Evolutionary conservation across 1,140 invertebrate genomes (phyloP).

Genomic region (Panulirus ornatus): DNA sequence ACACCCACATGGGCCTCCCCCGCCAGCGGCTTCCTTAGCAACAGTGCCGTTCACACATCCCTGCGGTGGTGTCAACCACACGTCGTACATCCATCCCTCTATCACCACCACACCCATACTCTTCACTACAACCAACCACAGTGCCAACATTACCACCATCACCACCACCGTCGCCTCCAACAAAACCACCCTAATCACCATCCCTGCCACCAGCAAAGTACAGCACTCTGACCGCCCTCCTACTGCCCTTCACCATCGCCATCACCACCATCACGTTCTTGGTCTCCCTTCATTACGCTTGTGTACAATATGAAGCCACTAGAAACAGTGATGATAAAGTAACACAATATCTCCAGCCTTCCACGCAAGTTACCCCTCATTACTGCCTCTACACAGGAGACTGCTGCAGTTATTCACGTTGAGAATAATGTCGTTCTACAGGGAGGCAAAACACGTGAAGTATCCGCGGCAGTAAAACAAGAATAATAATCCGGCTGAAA

Average conservation of each 20-base stretch:
- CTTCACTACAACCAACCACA: background rate
- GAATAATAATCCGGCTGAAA: background rate
- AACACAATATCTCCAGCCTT: too few relatives aligned
- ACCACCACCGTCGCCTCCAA: background rate
- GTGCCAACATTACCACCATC: background rate
- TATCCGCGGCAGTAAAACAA: background rate
- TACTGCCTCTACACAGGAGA: too few relatives aligned
- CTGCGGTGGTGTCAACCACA: too few relatives aligned
- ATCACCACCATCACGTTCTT: background rate
- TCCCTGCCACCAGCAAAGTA: background rate
- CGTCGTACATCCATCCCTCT: too few relatives aligned
- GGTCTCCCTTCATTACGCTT: background rate
- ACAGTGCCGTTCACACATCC: too few relatives aligned
- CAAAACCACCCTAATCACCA: background rate
- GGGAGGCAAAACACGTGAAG: background rate
- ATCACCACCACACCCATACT: background rate
- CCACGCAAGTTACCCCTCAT: too few relatives aligned
- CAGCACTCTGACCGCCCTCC: background rate
- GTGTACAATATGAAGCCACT: too few relatives aligned
- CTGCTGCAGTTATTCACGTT: too few relatives aligned
- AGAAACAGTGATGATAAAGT: too few relatives aligned
- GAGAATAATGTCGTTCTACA: too few relatives aligned
- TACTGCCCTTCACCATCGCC: background rate
- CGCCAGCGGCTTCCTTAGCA: too few relatives aligned
- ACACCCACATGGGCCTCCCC: too few relatives aligned